Evolutionary conservation across 2,113 vertebrate species (phyloP).

Genomic region (Clupea harengus): DNA sequence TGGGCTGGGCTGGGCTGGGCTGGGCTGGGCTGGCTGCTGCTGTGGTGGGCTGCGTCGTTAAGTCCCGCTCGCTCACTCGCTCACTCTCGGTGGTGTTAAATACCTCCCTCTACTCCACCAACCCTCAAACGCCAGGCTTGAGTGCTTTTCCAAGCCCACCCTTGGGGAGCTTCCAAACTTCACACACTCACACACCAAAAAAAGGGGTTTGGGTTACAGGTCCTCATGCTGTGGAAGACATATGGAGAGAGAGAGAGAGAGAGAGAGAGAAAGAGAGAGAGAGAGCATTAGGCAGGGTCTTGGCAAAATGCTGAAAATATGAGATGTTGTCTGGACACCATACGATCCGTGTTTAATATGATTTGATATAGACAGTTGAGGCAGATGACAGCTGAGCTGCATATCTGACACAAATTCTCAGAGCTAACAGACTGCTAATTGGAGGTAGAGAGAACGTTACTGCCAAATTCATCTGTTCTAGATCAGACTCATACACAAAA

Average conservation of each 20-base stretch:
- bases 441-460: background rate
- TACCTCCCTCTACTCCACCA: conserved; percentile 30
- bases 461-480: background rate
- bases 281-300: background rate
- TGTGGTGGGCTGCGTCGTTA: conserved; percentile 32
- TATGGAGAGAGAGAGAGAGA: conserved; percentile 17
- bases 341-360: background rate
- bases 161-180: conserved; percentile 29
- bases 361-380: background rate
- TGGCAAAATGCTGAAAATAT: background rate
- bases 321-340: background rate
- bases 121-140: conserved; percentile 35
- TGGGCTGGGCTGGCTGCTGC: background rate
- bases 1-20: background rate
- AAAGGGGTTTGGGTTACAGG: background rate
- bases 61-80: conserved; percentile 32
- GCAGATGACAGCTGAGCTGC: background rate
- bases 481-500: background rate
- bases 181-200: conserved; percentile 8
- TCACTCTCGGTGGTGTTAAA: conserved; percentile 45
- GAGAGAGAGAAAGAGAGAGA: background rate
- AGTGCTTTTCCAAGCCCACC: conserved; percentile 28
- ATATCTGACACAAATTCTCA: background rate
- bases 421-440: background rate
- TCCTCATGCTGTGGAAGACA: conserved; percentile 32